A percentile compares a stretch with the other conserved stretches of the same genome.
Conservation (phyloP, 2,797 vertebrate species). For the Rhodeus uyekii region DNA sequence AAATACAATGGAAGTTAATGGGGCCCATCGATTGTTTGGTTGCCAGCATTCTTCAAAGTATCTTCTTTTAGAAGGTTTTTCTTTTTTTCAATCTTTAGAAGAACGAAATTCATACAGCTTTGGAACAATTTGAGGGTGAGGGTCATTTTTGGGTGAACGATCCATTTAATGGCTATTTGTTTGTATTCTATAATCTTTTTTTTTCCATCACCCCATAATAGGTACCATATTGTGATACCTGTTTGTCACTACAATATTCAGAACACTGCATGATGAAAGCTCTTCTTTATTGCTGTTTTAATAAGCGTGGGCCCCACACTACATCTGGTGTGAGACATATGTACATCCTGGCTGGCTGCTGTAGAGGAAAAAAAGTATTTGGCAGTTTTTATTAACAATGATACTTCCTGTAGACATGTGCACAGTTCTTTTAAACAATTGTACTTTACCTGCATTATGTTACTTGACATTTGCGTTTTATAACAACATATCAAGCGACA, state of each 20-base stretch:
- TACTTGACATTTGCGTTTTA: background rate
- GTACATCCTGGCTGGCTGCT: constrained; percentile 21
- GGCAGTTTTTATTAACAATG: constrained; percentile 35
- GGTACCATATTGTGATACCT: background rate
- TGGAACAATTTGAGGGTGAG: background rate
- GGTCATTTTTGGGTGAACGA: background rate
- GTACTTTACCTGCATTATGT: background rate
- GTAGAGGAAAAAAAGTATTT: background rate
- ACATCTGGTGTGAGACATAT: constrained; percentile 46
- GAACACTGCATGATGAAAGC: background rate
- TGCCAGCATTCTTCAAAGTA: background rate
- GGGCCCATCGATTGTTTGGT: background rate
- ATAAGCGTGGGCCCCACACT: constrained; percentile 29
- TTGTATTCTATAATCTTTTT: background rate
- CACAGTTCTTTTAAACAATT: background rate
- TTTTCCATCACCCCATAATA: background rate
- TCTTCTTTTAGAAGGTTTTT: background rate
- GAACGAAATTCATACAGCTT: background rate
- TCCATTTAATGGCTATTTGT: background rate
- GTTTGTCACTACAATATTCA: constrained; percentile 8
- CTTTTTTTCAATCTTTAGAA: background rate
- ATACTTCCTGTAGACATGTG: constrained; percentile 19
- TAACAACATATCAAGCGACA: background rate
- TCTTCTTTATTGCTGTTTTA: constrained; percentile 34
- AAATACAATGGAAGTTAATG: background rate